Percentiles rank a stretch among this genome's conserved stretches.
Evolutionary conservation across 2,113 vertebrate genomes (phyloP).

Genomic region (Melospiza georgiana): DNA sequence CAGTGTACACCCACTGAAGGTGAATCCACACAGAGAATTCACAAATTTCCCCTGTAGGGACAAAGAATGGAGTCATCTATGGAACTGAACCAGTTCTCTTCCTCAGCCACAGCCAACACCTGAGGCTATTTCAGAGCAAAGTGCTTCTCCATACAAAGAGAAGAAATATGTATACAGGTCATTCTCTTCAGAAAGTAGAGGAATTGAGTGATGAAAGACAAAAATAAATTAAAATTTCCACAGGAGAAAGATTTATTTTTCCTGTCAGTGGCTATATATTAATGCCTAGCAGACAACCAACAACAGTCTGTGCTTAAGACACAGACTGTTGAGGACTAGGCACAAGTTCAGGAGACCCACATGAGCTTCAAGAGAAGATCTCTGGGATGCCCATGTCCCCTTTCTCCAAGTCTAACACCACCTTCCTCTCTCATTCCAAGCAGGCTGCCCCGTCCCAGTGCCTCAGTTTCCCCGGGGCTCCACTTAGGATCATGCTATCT

Average conservation of each 20-base stretch:
- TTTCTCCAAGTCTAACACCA: background rate
- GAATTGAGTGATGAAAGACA: background rate
- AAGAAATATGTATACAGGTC: background rate
- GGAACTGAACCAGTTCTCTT: background rate
- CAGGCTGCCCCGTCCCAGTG: background rate
- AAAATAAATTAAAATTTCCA: slow-evolving; percentile 6
- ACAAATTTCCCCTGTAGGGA: background rate
- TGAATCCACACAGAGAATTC: background rate
- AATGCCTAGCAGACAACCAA: background rate
- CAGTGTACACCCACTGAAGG: background rate
- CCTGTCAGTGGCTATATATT: background rate
- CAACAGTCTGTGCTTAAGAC: background rate
- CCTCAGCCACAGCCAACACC: background rate
- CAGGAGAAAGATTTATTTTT: background rate
- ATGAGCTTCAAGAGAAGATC: background rate
- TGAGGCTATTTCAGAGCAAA: slow-evolving; percentile 5
- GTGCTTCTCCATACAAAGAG: background rate
- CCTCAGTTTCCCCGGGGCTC: slow-evolving; percentile 17
- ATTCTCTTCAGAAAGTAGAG: background rate
- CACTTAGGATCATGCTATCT: fast-evolving
- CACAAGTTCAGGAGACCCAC: background rate
- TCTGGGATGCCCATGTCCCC: background rate
- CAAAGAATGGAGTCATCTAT: background rate
- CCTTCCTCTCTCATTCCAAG: background rate
- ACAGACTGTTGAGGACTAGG: background rate